These are phyloP conservation scores for Zosterops pallidus DNA, from an alignment of 2,113 vertebrate species.

Conservation along the genomic window DNA sequence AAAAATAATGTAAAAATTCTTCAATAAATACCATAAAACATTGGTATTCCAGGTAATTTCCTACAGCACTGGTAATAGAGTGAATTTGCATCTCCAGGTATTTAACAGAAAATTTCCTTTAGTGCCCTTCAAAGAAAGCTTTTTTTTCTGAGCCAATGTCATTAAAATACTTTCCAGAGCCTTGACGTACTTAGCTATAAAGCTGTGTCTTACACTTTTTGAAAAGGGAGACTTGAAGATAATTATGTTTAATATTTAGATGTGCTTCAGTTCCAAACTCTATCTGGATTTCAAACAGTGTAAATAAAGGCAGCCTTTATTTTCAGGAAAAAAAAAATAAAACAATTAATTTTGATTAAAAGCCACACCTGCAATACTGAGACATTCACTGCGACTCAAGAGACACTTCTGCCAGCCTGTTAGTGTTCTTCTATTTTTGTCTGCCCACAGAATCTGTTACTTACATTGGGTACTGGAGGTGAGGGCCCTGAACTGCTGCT, in stretches of 20 bases:
- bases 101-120: neutral
- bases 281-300: neutral
- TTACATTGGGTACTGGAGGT: neutral
- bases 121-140: neutral
- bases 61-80: neutral
- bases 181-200: neutral
- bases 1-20: neutral
- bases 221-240: neutral
- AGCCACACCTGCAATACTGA: neutral
- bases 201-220: neutral
- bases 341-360: neutral
- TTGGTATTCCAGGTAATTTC: neutral
- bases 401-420: neutral
- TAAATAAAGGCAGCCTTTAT: neutral
- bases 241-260: neutral
- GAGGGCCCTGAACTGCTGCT: neutral
- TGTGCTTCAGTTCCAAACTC: neutral
- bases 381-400: accelerated
- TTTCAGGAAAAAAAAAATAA: neutral
- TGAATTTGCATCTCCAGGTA: neutral
- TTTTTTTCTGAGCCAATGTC: neutral
- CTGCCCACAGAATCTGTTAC: neutral
- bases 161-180: neutral
- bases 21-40: neutral
- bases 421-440: neutral